Evolutionary conservation across 23 tunicate species (phyloP), one percentile per base, ranked within the genome.

Genomic region (Halocynthia roretzi): DNA sequence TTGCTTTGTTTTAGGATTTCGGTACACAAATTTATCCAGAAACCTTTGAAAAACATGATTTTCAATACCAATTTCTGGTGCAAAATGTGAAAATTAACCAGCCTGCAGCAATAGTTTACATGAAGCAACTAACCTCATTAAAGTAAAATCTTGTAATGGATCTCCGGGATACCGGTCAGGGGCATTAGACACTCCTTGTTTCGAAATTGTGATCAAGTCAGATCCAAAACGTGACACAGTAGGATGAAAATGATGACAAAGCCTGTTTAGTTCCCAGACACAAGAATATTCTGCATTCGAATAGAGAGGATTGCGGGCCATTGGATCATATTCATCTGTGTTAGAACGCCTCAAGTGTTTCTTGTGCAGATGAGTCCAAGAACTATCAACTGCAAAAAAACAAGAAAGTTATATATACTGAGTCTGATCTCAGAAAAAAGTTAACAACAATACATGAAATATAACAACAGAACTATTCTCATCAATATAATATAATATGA

Each of bases 21-120:
- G 90, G 75, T 91, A 91, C 31, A 85, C 90, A 77, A 91, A 91
- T 17, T 85, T 81, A 56, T 91, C 97, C 64, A 91, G 69, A 77
- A 91, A 91, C 72, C 96, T 89, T 48, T 14, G 23, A 60, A 60
- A 40, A 61, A n/a, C 15, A n/a, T 14, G n/a, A 10, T 23, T 11
- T 60, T 60, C 40, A 15, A 5, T 58, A 18, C 23, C 17, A 68
- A 11, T 68, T 15, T 12, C 72, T 15, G 48, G 31, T 11, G 51
- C 48, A 75, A 10, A 12, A 61, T 15, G 44, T 15, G 23, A 18
- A 67, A 19, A 40, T 15, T 44, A 2, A 4, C 76, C n/a, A 71
- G 72, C 72, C 48, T 68, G 12, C 0, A 60, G 40, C 20, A 60
- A 76, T 11, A 76, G 50, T 11, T 4, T 2, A 68, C 12, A 18